Base-by-base conservation (phyloP, 2,797 vertebrate genomes). In the Cygnus olor region DNA sequence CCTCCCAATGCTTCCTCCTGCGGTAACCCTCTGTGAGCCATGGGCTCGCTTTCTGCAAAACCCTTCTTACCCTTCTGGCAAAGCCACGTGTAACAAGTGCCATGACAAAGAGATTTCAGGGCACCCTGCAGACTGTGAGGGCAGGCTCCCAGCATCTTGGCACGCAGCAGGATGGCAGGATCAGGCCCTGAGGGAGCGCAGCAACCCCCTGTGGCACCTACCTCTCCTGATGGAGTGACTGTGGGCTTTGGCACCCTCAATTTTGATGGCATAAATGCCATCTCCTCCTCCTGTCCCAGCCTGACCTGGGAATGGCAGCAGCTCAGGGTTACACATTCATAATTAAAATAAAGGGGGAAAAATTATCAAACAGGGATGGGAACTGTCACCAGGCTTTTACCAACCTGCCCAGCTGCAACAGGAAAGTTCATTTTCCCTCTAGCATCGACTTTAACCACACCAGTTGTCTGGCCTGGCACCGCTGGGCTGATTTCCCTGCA, bases 371-470 rank as follows among this genome's bases (percentile, higher is more conserved):
- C 12, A 11, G 16, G 22, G 73, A 80, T 10, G 17, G 30, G 34
- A 70, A 19, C 12, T 10, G 9, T 77, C 47, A 27, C 2, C 2
- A 9, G 24, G 30, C 19, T 81, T 74, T 70, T 42, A 69, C 32
- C n/a, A 71, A 22, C 20, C 14, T 27, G 20, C 22, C 32, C 47
- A 51, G 49, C 56, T 34, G 34, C 96, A 95, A 96, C 94, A 90
- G 58, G 91, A 97, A 96, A 97, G 96, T 94, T 95, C 94, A 45
- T 93, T 98, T 94, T 96, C 97, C 96, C 90, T 98, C 98, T 98
- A 97, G 94, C 97, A 96, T 88, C 85, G 88, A 97, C 98, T 78
- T 89, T 76, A 98, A 97, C 91, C 79, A 85, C 84, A 49, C 58
- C 65, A 63, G 89, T 95, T 92, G 91, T 58, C 94, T 70, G 89